Percentiles rank a stretch among this genome's conserved stretches.
These are phyloP conservation scores for Papilio xuthus DNA, from an alignment of 1,140 invertebrate genomes.

Conservation along the genomic window DNA sequence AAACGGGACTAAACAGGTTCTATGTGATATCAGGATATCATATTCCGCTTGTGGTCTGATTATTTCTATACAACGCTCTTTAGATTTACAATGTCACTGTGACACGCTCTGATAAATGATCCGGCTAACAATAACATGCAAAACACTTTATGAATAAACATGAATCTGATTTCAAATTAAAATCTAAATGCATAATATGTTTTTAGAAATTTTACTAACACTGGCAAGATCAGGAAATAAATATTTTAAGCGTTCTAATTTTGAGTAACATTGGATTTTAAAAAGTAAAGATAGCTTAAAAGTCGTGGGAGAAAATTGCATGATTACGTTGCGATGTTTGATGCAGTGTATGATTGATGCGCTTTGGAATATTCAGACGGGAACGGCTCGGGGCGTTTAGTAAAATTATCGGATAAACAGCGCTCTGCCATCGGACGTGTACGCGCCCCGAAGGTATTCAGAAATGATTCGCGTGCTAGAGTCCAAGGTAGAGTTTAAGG, in stretches of 20 bases:
- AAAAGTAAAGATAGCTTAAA: neutral
- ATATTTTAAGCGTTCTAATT: no score
- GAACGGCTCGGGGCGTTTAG: neutral
- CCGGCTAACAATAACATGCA: neutral
- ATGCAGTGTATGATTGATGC: slow-evolving; percentile 6
- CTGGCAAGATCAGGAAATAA: no score
- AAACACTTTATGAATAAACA: neutral
- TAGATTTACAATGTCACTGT: slow-evolving; percentile 28
- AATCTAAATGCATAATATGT: neutral
- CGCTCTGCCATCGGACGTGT: neutral
- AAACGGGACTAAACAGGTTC: slow-evolving; percentile 24
- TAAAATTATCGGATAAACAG: slow-evolving; percentile 5
- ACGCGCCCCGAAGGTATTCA: neutral
- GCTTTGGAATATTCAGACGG: neutral
- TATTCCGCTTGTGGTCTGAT: slow-evolving; percentile 23
- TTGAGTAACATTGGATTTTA: neutral
- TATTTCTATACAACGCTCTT: slow-evolving; percentile 17
- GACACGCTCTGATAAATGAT: slow-evolving; percentile 31
- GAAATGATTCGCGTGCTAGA: neutral
- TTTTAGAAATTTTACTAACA: no score
- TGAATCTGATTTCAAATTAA: neutral
- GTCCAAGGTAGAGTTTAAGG: neutral
- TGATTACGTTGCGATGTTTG: neutral
- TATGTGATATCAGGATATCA: slow-evolving; percentile 30
- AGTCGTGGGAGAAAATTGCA: slow-evolving; percentile 7